A percentile compares a stretch with the other conserved stretches of the same genome.
Conservation (phyloP, 2,888 invertebrate genomes). For the Thyatira batis region DNA sequence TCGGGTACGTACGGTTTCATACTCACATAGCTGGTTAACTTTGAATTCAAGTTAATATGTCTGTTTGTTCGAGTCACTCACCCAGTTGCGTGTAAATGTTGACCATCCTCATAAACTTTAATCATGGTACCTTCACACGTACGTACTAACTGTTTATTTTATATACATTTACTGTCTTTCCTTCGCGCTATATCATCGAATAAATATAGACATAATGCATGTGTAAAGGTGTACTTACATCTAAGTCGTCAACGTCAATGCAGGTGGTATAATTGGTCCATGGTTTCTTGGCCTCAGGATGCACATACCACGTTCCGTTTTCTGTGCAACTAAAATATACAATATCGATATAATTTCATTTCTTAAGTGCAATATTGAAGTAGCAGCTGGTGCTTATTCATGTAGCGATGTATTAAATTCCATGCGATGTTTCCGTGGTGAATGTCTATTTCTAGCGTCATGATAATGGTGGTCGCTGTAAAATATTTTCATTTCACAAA, state of each 20-base stretch:
- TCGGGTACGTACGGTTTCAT: no score
- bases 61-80: no score
- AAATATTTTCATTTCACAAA: neutral
- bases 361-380: neutral
- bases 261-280: slow-evolving; percentile 89
- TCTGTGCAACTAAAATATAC: slow-evolving; percentile 79
- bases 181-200: no score
- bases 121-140: no score
- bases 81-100: no score
- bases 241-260: slow-evolving; percentile 83
- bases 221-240: slow-evolving; percentile 64
- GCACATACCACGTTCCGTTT: slow-evolving; percentile 86
- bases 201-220: neutral
- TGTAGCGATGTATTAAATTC: neutral
- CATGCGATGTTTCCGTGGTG: neutral
- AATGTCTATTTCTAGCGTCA: neutral
- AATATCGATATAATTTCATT: slow-evolving; percentile 3
- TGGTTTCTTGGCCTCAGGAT: slow-evolving; percentile 78
- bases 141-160: no score
- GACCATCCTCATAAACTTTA: no score
- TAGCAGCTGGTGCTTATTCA: neutral
- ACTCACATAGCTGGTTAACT: neutral
- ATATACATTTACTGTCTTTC: no score
- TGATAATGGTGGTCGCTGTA: neutral
- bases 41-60: neutral